Base-by-base conservation (phyloP, 2,888 invertebrate species). In the Eristalinus sepulchralis region DNA sequence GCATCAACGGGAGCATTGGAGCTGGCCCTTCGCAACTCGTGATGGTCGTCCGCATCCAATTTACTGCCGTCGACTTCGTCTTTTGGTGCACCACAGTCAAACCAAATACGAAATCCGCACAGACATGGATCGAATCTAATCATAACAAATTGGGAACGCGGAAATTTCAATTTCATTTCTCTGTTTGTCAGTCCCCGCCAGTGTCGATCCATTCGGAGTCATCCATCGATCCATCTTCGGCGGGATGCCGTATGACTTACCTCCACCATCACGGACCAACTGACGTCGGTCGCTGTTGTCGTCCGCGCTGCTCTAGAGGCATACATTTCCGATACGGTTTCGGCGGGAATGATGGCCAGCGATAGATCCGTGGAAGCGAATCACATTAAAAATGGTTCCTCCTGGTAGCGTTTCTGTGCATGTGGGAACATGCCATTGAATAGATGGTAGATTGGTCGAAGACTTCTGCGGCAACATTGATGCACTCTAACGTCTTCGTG, bases 141-240 rank as follows among this genome's bases (percentile, higher is more conserved):
- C 82, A 85, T 82, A 82, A 85, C 77, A 82, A 82, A 82, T 82
- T 85, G 85, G 82, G 85, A 82, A 85, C 85, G 85, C 77, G 82
- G 85, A 85, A 85, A 85, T 85, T 85, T 85, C 76, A 81, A 85
- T 85, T 85, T 81, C 85, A 85, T 77, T 85, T 78, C 78, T 73
- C 68, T 82, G 73, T 86, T 82, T 78, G 73, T 78, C 62, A 47
- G 81, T 81, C 72, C 33, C 47, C 24, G 10, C 53, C 72, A 67
- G 34, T 72, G 71, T 63, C 80, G 73, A 55, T 59, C 60, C 62
- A 55, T 80, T 53, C 20, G 47, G 47, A 47, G 47, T 47, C 47
- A 59, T 59, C 67, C 64, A 62, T 70, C 83, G 73, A 84, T 84
- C 79, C 34, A 70, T 64, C 59, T 67, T 36, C 27, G 62, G 57